These are phyloP conservation scores for Oeneis ivallda DNA, from an alignment of 2,888 invertebrate species.

Conservation along the genomic window DNA sequence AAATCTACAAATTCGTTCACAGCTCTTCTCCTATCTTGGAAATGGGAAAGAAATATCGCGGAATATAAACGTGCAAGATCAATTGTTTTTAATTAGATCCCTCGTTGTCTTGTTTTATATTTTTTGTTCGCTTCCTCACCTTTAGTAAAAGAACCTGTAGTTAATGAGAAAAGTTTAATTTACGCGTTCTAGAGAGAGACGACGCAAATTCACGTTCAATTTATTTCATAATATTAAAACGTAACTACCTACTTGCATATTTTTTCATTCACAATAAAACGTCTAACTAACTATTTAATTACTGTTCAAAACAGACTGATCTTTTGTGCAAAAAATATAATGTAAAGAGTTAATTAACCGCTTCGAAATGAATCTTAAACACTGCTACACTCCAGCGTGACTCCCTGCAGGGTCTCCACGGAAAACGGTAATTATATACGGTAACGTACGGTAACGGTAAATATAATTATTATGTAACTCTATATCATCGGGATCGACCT, in stretches of 20 bases:
- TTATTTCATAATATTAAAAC: conserved; percentile 10
- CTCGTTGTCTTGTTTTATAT: conserved; percentile 49
- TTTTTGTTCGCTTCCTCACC: conserved; percentile 54
- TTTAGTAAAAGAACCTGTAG: conserved; percentile 52
- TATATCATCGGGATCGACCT: too few relatives aligned
- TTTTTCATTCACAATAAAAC: too few relatives aligned
- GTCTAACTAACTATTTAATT: too few relatives aligned
- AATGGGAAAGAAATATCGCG: conserved; percentile 45
- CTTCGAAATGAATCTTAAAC: too few relatives aligned
- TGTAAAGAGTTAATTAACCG: too few relatives aligned
- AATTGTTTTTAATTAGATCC: conserved; percentile 65
- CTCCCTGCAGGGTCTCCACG: too few relatives aligned
- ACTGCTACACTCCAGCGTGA: too few relatives aligned
- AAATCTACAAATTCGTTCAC: not conserved
- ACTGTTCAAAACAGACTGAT: too few relatives aligned
- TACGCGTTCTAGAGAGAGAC: conserved; percentile 35
- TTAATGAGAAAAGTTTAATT: conserved; percentile 66
- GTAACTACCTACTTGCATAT: not conserved
- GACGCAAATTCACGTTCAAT: conserved; percentile 30
- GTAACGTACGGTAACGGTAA: too few relatives aligned
- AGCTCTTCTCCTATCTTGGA: not conserved
- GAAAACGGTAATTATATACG: too few relatives aligned
- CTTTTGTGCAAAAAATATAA: too few relatives aligned
- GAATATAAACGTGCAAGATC: conserved; percentile 44
- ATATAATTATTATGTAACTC: too few relatives aligned